Percentiles rank a stretch among this genome's conserved stretches.
Conservation (phyloP, 2,888 invertebrate species). For the Pachydiplax longipennis region DNA sequence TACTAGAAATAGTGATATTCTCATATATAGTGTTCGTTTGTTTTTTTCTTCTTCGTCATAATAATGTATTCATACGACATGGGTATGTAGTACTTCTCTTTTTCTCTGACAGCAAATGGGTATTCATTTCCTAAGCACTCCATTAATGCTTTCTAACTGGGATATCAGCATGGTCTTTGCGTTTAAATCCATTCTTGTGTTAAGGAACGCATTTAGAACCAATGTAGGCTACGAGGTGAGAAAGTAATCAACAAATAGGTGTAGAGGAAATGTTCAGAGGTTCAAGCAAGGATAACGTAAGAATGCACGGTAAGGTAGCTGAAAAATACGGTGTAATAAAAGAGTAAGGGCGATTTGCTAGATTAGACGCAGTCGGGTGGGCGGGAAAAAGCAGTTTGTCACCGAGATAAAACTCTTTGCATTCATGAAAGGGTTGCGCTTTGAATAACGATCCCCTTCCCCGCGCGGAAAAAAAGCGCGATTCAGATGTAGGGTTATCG, state of each 20-base stretch:
- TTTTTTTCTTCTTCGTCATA: too few species aligned
- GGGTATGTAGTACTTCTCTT: too few species aligned
- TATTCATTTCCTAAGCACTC: too few species aligned
- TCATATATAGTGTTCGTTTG: too few species aligned
- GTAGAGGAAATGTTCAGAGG: not conserved
- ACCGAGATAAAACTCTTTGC: slow-evolving; percentile 13
- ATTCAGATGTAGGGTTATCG: not conserved
- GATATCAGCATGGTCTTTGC: too few species aligned
- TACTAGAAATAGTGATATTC: too few species aligned
- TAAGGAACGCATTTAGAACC: too few species aligned
- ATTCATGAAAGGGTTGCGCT: not conserved
- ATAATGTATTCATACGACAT: too few species aligned
- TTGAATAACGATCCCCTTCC: not conserved
- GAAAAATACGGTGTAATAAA: not conserved
- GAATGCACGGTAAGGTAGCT: not conserved
- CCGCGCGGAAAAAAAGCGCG: not conserved
- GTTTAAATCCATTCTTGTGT: too few species aligned
- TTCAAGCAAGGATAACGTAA: not conserved
- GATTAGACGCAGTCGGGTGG: not conserved
- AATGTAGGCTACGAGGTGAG: too few species aligned
- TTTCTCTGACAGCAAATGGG: too few species aligned
- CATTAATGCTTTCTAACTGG: too few species aligned
- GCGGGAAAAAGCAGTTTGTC: not conserved
- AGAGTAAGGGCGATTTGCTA: not conserved
- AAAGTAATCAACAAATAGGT: not conserved